Evolutionary conservation across 2,113 vertebrate species (phyloP).

Genomic region (Indicator indicator): DNA sequence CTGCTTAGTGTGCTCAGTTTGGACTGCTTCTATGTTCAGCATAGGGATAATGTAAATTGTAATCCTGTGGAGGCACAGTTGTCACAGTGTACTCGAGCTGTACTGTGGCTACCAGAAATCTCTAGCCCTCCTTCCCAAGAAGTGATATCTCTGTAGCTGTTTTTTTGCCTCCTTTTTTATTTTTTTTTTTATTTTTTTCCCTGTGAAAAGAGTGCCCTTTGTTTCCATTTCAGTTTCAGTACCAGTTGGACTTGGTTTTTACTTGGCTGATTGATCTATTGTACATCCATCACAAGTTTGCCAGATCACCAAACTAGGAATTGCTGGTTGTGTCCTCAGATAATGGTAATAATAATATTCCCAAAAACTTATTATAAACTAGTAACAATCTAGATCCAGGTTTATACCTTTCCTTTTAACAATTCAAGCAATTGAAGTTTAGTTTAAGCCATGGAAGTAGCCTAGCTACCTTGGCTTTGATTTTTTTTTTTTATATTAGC

Average conservation of each 20-base stretch:
- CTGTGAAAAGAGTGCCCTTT: not conserved
- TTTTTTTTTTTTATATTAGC: not conserved
- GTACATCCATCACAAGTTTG: not conserved
- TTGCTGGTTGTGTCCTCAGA: not conserved
- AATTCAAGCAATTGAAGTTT: too few relatives aligned
- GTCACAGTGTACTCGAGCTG: not conserved
- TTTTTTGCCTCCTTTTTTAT: not conserved
- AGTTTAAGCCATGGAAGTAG: not conserved
- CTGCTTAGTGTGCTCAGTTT: not conserved
- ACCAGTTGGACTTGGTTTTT: not conserved
- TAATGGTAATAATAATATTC: not conserved
- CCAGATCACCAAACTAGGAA: fast-evolving
- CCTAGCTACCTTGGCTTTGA: not conserved
- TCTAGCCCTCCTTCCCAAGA: not conserved
- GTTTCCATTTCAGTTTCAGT: not conserved
- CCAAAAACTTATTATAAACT: not conserved
- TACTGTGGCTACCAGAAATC: not conserved
- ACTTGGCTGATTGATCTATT: not conserved
- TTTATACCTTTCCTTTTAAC: not conserved
- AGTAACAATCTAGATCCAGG: not conserved
- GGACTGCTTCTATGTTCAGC: not conserved
- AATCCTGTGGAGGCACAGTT: not conserved
- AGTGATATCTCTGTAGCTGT: not conserved
- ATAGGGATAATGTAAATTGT: not conserved
- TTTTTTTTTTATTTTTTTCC: not conserved